phyloP scores from a whole-genome alignment of 2,113 vertebrate genomes.

The Silurus asotus region DNA sequence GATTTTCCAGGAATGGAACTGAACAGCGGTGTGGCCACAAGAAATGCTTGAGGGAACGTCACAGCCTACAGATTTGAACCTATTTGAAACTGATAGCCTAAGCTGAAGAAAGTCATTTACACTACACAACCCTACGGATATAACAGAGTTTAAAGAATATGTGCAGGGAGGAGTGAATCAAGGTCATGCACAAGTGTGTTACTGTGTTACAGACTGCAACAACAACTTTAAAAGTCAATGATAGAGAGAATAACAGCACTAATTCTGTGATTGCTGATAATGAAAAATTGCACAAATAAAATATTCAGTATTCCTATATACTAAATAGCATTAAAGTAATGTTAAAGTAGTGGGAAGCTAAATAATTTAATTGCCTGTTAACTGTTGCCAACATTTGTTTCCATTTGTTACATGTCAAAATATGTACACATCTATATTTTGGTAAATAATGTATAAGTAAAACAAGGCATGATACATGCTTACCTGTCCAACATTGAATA shows the following conservation, averaged over 20 bases:
- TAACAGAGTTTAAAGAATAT: neutral
- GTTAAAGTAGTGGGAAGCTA: neutral
- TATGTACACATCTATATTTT: neutral
- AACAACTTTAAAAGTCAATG: neutral
- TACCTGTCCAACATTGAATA: conserved; percentile 96
- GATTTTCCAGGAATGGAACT: too few relatives aligned
- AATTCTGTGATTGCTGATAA: neutral
- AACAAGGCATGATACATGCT: conserved; percentile 42
- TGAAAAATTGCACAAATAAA: neutral
- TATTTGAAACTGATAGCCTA: neutral
- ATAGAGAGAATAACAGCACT: too few relatives aligned
- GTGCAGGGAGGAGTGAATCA: neutral
- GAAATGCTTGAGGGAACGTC: neutral
- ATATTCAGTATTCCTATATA: neutral
- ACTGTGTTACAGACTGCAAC: neutral
- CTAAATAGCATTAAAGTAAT: neutral
- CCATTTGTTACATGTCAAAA: neutral
- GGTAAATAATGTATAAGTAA: neutral
- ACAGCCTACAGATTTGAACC: neutral
- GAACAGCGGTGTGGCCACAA: too few relatives aligned
- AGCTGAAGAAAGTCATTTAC: neutral
- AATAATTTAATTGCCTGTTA: neutral
- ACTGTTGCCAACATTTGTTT: neutral
- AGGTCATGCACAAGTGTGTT: neutral
- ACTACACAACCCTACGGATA: neutral